These are phyloP conservation scores for Sitophilus oryzae DNA, from an alignment of 1,140 invertebrate species.

Conservation along the genomic window DNA sequence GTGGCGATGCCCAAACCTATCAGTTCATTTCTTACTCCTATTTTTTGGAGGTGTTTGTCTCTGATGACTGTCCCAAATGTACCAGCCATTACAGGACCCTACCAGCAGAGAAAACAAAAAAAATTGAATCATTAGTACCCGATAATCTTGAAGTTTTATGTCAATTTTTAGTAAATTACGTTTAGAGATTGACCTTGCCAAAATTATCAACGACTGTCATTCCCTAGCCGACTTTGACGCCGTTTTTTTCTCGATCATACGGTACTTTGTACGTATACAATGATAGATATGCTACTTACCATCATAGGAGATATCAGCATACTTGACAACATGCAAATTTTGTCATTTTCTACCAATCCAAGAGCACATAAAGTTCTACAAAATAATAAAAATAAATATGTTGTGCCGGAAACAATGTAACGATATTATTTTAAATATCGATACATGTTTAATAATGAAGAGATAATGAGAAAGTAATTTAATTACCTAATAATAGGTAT, in stretches of 20 bases:
- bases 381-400: constrained; percentile 2
- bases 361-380: constrained; percentile 52
- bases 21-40: constrained; percentile 59
- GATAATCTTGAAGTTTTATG: no score
- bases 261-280: no score
- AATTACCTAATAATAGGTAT: no score
- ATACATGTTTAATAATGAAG: no score
- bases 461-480: no score
- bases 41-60: constrained; percentile 54
- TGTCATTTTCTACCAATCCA: constrained; percentile 73
- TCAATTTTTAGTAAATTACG: no score
- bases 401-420: neutral
- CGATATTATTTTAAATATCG: neutral
- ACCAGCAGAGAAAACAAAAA: constrained; percentile 16
- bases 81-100: constrained; percentile 69
- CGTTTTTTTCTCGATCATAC: neutral
- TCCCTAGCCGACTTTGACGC: no score
- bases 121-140: neutral
- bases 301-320: constrained; percentile 76
- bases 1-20: constrained; percentile 59
- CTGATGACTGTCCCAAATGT: constrained; percentile 66
- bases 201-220: no score
- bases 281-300: constrained; percentile 46
- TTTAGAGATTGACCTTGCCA: no score
- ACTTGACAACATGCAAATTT: constrained; percentile 65